Percentiles rank a stretch among this genome's conserved stretches.
These are phyloP conservation scores for Sebastes paucispinis DNA, from an alignment of 2,797 vertebrate species.

Conservation along the genomic window DNA sequence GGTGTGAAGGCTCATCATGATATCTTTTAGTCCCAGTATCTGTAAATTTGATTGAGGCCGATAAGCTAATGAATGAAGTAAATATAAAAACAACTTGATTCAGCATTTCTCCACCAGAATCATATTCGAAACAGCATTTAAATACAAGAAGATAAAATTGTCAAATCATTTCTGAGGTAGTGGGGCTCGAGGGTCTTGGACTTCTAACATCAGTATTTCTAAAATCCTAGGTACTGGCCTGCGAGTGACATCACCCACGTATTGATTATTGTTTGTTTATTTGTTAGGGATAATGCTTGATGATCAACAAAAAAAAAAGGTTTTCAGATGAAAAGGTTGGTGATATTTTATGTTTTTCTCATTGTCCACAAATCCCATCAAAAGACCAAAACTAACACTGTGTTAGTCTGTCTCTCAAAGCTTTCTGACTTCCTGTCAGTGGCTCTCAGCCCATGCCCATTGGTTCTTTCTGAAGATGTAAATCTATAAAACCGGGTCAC, in stretches of 20 bases:
- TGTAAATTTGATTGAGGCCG: too few species aligned
- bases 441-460: background rate
- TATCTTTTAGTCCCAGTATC: too few species aligned
- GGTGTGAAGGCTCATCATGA: too few species aligned
- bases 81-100: too few species aligned
- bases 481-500: background rate
- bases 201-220: background rate
- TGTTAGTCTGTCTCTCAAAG: background rate
- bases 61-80: too few species aligned
- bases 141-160: background rate
- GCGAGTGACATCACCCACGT: background rate
- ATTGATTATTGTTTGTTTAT: background rate
- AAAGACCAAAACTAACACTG: background rate
- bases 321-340: background rate
- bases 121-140: background rate
- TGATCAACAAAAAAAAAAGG: background rate
- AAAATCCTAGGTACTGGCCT: background rate
- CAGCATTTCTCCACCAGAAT: background rate
- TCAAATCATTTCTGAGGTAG: background rate
- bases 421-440: background rate
- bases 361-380: background rate
- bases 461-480: background rate
- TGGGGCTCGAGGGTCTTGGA: background rate
- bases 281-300: background rate
- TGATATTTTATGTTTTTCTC: background rate